A percentile compares a stretch with the other conserved stretches of the same genome.
Conservation (phyloP, 1,140 invertebrate species). For the Brachionus angularis region DNA sequence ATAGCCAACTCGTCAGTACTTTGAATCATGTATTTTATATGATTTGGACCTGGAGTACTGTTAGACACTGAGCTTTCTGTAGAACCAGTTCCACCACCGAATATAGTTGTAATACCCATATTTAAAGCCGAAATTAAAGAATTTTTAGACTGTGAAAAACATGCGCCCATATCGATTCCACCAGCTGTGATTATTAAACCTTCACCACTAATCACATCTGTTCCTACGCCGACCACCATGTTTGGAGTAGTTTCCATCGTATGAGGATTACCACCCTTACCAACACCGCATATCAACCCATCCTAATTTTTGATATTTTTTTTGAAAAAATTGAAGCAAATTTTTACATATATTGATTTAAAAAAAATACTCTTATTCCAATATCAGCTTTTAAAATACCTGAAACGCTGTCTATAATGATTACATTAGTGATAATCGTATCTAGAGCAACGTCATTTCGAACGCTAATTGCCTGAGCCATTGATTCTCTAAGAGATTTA, state of each 20-base stretch:
- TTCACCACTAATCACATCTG: constrained; percentile 57
- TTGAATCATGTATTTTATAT: constrained; percentile 57
- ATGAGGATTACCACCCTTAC: constrained; percentile 58
- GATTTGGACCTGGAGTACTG: constrained; percentile 56
- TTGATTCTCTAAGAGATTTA: constrained; percentile 57
- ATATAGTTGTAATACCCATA: constrained; percentile 56
- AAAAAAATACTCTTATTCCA: constrained; percentile 58
- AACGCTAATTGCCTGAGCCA: constrained; percentile 53
- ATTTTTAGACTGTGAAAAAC: constrained; percentile 53
- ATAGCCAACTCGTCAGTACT: constrained; percentile 56
- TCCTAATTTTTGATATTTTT: no score
- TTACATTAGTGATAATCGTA: constrained; percentile 57
- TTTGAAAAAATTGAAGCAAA: no score
- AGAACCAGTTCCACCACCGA: constrained; percentile 56
- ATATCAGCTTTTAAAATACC: constrained; percentile 58
- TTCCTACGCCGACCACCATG: constrained; percentile 53
- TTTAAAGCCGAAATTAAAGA: constrained; percentile 51
- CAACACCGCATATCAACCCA: constrained; percentile 54
- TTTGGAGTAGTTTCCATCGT: constrained; percentile 50
- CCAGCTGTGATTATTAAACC: constrained; percentile 56
- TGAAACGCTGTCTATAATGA: constrained; percentile 54
- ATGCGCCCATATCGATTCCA: constrained; percentile 52
- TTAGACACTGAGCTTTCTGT: constrained; percentile 55
- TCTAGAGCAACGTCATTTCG: constrained; percentile 49
- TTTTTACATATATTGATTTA: constrained; percentile 45